Conservation (phyloP, 2,797 vertebrate genomes). For the Tinamus major region DNA sequence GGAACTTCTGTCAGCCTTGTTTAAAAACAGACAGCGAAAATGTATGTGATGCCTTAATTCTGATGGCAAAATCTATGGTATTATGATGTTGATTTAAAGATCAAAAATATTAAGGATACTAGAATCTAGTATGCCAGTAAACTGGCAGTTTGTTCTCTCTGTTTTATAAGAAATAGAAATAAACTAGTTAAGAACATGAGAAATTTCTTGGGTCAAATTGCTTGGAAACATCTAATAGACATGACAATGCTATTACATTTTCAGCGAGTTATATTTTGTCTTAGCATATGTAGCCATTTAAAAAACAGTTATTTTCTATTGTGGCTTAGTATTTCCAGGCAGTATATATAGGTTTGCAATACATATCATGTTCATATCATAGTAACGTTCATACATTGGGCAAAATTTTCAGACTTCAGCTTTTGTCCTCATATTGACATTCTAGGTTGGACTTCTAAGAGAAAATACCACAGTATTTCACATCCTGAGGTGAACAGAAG, state of each 20-base stretch:
- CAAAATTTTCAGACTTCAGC: not conserved
- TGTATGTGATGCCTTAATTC: not conserved
- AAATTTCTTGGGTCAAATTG: not conserved
- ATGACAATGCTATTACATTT: not conserved
- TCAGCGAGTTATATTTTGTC: not conserved
- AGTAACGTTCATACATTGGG: not conserved
- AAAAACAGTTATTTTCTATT: not conserved
- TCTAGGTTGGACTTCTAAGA: not conserved
- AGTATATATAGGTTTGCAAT: fast-evolving
- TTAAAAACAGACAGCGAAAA: not conserved
- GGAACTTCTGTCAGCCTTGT: not conserved
- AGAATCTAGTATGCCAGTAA: not conserved
- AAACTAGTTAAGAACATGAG: not conserved
- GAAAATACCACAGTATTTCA: not conserved
- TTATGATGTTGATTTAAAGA: not conserved
- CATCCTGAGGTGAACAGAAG: not conserved
- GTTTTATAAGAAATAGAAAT: not conserved
- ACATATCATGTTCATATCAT: not conserved
- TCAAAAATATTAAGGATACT: not conserved
- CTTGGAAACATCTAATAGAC: not conserved
- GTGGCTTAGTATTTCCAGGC: not conserved
- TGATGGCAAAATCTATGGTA: not conserved
- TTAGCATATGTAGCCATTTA: not conserved
- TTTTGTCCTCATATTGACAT: not conserved
- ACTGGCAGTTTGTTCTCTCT: not conserved